Evolutionary conservation across 2,888 invertebrate species (phyloP).

Genomic region (Crossocerus cetratus): DNA sequence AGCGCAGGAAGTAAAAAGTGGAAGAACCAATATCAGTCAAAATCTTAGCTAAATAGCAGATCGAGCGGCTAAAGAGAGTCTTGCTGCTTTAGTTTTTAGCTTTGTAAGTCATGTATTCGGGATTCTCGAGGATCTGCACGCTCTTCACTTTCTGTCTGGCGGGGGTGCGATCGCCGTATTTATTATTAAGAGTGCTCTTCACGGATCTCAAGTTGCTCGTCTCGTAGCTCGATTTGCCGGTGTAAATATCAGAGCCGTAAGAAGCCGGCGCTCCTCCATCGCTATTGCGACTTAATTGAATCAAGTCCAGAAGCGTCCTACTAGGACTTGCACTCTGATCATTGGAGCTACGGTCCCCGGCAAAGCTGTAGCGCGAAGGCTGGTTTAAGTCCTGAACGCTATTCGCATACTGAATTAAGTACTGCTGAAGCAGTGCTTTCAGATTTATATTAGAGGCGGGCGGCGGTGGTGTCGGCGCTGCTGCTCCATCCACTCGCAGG

Average conservation of each 20-base stretch:
- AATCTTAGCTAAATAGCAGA: neutral
- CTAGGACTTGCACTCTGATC: constrained; percentile 2
- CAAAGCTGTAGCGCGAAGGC: constrained; percentile 59
- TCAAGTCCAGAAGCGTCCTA: constrained; percentile 64
- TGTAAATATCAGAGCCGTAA: constrained; percentile 41
- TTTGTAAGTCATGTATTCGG: constrained; percentile 61
- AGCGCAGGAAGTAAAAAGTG: neutral
- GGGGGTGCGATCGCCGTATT: constrained; percentile 43
- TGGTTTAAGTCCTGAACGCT: constrained; percentile 62
- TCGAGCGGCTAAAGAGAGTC: neutral
- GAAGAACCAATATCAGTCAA: neutral
- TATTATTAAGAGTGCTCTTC: constrained; percentile 17
- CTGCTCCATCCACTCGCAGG: constrained; percentile 70
- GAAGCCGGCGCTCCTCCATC: constrained; percentile 14
- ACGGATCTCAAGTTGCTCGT: constrained; percentile 18
- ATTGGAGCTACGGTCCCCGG: constrained; percentile 30
- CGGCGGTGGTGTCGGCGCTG: constrained; percentile 54
- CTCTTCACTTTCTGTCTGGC: constrained; percentile 68
- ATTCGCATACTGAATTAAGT: constrained; percentile 70
- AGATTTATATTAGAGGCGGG: constrained; percentile 66
- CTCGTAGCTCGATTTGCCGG: constrained; percentile 49
- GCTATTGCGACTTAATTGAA: constrained; percentile 62
- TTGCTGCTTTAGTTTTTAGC: constrained; percentile 32
- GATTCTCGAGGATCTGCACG: constrained; percentile 72
- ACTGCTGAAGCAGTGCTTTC: constrained; percentile 72